Percentiles rank a stretch among this genome's conserved stretches.
Conservation (phyloP, 2,113 vertebrate genomes). For the Progne subis region DNA sequence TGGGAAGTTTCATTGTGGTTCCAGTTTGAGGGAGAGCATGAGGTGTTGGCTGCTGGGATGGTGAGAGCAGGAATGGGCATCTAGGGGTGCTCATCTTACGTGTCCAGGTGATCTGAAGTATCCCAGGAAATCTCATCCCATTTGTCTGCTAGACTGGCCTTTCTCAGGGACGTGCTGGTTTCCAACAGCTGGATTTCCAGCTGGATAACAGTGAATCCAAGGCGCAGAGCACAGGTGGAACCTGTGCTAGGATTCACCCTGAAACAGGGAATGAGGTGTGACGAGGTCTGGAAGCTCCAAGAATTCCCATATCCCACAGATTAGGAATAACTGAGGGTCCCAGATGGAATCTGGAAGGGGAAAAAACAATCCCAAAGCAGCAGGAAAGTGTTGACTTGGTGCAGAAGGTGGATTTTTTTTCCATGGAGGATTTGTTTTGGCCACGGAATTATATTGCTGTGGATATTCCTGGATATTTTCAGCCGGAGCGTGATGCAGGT, state of each 20-base stretch:
- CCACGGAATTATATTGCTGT: background rate
- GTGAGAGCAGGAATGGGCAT: background rate
- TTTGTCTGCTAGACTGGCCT: background rate
- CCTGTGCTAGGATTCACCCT: background rate
- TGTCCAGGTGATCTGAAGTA: background rate
- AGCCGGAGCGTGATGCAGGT: background rate
- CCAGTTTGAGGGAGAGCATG: background rate
- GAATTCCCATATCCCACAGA: background rate
- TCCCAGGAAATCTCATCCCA: background rate
- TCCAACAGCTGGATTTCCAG: background rate
- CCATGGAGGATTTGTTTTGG: background rate
- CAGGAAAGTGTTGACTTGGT: background rate
- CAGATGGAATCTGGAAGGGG: background rate
- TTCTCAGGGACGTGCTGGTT: background rate
- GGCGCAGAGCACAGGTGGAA: background rate
- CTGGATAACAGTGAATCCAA: background rate
- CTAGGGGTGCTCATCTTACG: rapidly evolving
- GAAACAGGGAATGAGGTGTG: background rate
- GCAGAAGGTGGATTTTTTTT: background rate
- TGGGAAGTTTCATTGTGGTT: background rate
- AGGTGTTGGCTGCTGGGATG: background rate
- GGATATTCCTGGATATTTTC: background rate
- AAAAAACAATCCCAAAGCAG: background rate
- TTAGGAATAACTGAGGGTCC: background rate
- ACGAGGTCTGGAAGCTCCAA: rapidly evolving